A percentile compares a stretch with the other conserved stretches of the same genome.
Conservation (phyloP, 2,888 invertebrate species). For the Archips crataeganus region DNA sequence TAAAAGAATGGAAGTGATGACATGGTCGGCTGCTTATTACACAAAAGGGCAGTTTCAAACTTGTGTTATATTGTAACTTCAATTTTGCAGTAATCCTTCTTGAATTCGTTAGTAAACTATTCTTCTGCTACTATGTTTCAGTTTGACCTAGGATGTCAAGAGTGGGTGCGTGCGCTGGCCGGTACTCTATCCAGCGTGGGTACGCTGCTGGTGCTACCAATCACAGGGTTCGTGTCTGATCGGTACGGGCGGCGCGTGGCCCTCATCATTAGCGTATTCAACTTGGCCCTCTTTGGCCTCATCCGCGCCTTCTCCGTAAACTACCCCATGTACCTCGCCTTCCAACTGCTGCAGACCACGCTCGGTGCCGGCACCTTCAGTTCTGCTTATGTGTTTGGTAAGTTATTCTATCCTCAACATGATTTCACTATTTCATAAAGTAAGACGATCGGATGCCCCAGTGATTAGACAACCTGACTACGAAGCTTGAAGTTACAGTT, state of each 20-base stretch:
- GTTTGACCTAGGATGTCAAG: conserved; percentile 88
- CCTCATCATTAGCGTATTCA: conserved; percentile 75
- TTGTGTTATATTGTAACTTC: too few relatives aligned
- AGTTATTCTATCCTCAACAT: conserved; percentile 13
- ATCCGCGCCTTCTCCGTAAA: conserved; percentile 84
- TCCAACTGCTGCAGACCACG: conserved; percentile 84
- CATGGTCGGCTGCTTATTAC: too few relatives aligned
- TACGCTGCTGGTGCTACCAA: conserved; percentile 88
- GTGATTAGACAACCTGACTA: too few relatives aligned
- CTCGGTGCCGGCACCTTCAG: conserved; percentile 83
- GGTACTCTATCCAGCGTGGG: conserved; percentile 90
- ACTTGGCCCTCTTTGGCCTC: conserved; percentile 74
- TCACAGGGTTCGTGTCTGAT: conserved; percentile 90
- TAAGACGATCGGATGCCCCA: too few relatives aligned
- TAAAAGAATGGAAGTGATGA: too few relatives aligned
- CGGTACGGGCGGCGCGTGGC: conserved; percentile 84
- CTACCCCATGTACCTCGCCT: conserved; percentile 81
- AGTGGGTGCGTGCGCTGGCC: conserved; percentile 89
- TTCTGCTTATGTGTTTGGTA: conserved; percentile 78
- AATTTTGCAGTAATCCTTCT: too few relatives aligned
- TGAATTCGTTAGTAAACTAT: too few relatives aligned
- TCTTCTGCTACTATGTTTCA: conserved; percentile 59
- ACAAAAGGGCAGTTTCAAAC: too few relatives aligned
- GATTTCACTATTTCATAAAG: neutral
- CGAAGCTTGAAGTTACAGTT: too few relatives aligned